phyloP scores from a whole-genome alignment of 2,888 invertebrate species.

The Drosophila pseudotakahashii region DNA sequence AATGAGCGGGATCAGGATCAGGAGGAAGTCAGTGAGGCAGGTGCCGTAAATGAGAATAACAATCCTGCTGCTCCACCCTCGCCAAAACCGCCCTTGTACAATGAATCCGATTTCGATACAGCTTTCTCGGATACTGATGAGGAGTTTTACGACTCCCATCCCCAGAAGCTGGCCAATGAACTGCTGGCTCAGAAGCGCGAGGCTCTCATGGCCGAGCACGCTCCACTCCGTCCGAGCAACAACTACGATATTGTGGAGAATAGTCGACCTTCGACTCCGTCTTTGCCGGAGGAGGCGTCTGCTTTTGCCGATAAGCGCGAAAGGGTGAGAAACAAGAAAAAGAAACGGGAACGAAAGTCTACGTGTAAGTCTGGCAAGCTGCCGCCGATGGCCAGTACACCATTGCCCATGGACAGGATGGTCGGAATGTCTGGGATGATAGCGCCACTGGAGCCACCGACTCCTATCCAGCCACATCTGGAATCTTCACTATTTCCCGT shows the following conservation, averaged over 20 bases:
- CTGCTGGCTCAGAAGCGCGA: constrained; percentile 90
- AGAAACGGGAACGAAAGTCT: constrained; percentile 87
- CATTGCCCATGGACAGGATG: constrained; percentile 1
- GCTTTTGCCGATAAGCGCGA: constrained; percentile 63
- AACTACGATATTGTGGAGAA: constrained; percentile 87
- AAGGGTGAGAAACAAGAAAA: constrained; percentile 87
- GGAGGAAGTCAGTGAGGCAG: constrained; percentile 53
- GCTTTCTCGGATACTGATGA: constrained; percentile 94
- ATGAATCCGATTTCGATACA: constrained; percentile 93
- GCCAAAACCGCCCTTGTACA: constrained; percentile 86
- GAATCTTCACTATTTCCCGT: constrained; percentile 52
- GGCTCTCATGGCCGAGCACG: constrained; percentile 86
- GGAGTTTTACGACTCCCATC: constrained; percentile 94
- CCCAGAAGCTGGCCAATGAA: constrained; percentile 90
- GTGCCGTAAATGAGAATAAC: constrained; percentile 82
- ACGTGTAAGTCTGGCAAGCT: constrained; percentile 70
- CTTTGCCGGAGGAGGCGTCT: constrained; percentile 84
- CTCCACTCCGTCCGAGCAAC: constrained; percentile 84
- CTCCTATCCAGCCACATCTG: constrained; percentile 19
- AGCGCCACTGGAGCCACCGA: constrained; percentile 32
- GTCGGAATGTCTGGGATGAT: constrained; percentile 13
- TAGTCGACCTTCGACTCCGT: constrained; percentile 88
- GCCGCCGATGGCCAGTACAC: constrained; percentile 14
- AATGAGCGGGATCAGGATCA: constrained; percentile 26
- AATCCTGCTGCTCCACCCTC: constrained; percentile 43